These are phyloP conservation scores for Drosophila kikkawai DNA, from an alignment of 1,140 invertebrate species.

Conservation along the genomic window DNA sequence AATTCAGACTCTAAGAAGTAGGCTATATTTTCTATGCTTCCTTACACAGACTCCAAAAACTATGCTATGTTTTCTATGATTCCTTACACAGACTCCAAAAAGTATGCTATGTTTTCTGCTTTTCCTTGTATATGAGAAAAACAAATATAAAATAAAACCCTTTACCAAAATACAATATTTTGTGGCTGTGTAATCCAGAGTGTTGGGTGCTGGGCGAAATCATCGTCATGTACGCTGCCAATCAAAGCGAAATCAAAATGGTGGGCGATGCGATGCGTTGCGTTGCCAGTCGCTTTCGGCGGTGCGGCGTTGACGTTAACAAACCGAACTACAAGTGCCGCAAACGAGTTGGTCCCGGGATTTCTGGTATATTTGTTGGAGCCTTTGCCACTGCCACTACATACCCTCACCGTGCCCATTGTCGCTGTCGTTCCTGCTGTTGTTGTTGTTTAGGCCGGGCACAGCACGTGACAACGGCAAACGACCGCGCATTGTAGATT, in stretches of 20 bases:
- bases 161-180: background rate
- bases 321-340: constrained; percentile 73
- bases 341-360: constrained; percentile 62
- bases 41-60: background rate
- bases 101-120: background rate
- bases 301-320: constrained; percentile 70
- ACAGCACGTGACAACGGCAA: constrained; percentile 74
- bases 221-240: constrained; percentile 74
- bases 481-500: constrained; percentile 68
- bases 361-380: constrained; percentile 30
- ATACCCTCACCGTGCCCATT: background rate
- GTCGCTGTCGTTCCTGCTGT: constrained; percentile 1
- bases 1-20: background rate
- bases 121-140: background rate
- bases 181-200: constrained; percentile 2
- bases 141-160: background rate
- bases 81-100: background rate
- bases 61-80: background rate
- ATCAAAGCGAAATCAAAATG: constrained; percentile 77
- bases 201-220: constrained; percentile 27
- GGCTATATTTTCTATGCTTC: background rate
- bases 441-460: constrained; percentile 52
- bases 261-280: constrained; percentile 38
- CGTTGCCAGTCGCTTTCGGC: constrained; percentile 1
- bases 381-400: constrained; percentile 6